Evolutionary conservation across 1,140 invertebrate genomes (phyloP), one percentile per base, ranked within the genome.

Genomic region (Druon quercuslanigerum): DNA sequence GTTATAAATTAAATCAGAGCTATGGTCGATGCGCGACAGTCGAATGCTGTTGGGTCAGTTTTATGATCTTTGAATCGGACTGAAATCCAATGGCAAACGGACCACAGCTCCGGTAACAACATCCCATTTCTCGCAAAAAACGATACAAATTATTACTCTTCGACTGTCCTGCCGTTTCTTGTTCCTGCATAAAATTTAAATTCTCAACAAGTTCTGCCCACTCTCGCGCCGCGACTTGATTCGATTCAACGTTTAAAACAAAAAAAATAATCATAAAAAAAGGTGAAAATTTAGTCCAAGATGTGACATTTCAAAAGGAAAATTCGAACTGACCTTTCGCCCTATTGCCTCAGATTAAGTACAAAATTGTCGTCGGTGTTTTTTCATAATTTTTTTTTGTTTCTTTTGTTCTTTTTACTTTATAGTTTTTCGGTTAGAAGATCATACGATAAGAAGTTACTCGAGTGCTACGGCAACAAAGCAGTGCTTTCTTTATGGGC

Each of bases 1-100:
- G 81, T 84, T 87, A 84, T 79, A 88, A 81, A 80, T 85, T 85
- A 84, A 80, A 82, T 85, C 81, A 84, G 83, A 87, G 82, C 85
- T 84, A 85, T 85, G 85, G 83, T 86, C 84, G 82, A 76, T 86
- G 84, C 66, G 72, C 84, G 80, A 81, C 74, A 81, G 76, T 83
- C 76, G 73, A 77, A 50, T n/a, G 56, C 80, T 76, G 56, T 75
- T 76, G 76, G 77, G 25, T 46, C 25, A 20, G 46, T 72, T 73
- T 56, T 51, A 9, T 80, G 50, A 72, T 25, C 76, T 71, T 9
- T 9, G 7, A 46, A 46, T 71, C 77, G 71, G 11, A 74, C 54
- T 76, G 74, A 71, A 79, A 87, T 79, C 40, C 40, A 57, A 11
- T 20, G 19, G 13, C 25, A 60, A 60, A 60, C 25, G 57, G 79